Base-by-base conservation (phyloP, 2,888 invertebrate genomes). In the Acronicta aceris region DNA sequence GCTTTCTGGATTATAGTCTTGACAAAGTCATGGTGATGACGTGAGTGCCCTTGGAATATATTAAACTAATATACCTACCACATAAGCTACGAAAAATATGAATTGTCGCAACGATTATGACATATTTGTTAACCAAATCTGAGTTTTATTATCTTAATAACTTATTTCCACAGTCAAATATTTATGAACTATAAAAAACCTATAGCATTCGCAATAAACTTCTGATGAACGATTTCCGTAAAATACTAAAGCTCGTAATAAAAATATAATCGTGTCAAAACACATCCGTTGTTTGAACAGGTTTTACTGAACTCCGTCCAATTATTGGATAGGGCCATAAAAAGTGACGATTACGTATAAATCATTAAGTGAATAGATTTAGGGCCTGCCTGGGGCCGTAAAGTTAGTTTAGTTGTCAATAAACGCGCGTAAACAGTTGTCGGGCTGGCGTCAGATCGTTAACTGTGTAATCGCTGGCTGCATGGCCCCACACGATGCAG, bases 351-450 rank as follows among this genome's bases (percentile, higher is more conserved):
- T 81, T 79, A 71, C 72, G 74, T 75, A 86, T 87, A 87, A 88
- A 88, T 88, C 89, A 88, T 87, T 82, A 81, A 84, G 84, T 85
- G 85, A 90, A 88, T 86, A 87, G 83, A 87, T 89, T 89, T 83
- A 86, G 82, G 84, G 78, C 75, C 72, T 80, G 74, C 74, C 80
- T 73, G 59, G 66, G 80, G 84, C 83, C 71, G 76, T 89, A 88
- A 89, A 90, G 73, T 81, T 75, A 78, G 81, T 87, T 87, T 85
- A 84, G 84, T 86, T 84, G 86, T 86, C 89, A 81, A 89, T 89
- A 89, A 89, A 89, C 81, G 80, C 74, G 81, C 81, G 84, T 88
- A 84, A 89, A 89, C 84, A 82, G 85, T 84, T 84, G 86, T 81
- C 63, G 79, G 74, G 79, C 64, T 74, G 71, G 71, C 66, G 76